Conservation (phyloP, 2,888 invertebrate genomes). For the Patella caerulea region DNA sequence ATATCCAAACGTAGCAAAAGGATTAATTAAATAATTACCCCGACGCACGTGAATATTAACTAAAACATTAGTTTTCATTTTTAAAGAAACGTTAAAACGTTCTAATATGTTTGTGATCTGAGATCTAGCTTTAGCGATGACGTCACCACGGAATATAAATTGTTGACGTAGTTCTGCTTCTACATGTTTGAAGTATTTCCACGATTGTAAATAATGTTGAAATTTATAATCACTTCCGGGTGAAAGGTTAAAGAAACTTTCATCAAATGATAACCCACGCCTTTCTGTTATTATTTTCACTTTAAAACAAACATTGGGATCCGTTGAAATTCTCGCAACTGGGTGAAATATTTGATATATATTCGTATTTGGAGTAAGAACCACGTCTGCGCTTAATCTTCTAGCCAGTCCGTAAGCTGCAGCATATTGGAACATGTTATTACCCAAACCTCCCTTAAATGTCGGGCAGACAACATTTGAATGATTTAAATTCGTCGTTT, state of each 20-base stretch:
- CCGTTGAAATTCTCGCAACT: background rate
- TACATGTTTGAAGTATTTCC: slow-evolving; percentile 15
- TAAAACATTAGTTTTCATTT: background rate
- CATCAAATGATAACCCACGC: slow-evolving; percentile 9
- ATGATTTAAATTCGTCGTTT: too few species aligned
- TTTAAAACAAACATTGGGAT: slow-evolving; percentile 10
- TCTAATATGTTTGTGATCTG: background rate
- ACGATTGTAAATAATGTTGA: slow-evolving; percentile 17
- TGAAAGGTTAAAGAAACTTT: slow-evolving; percentile 4
- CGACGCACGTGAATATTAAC: slow-evolving; percentile 22
- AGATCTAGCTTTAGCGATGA: slow-evolving; percentile 1
- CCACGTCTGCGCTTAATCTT: background rate
- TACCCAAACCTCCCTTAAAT: slow-evolving; percentile 16
- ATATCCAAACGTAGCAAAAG: slow-evolving; percentile 8
- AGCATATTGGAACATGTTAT: slow-evolving; percentile 18
- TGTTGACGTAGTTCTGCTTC: slow-evolving; percentile 13
- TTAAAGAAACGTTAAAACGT: background rate
- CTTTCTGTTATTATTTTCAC: slow-evolving; percentile 5
- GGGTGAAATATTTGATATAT: slow-evolving; percentile 13
- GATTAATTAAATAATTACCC: slow-evolving; percentile 2
- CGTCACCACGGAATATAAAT: slow-evolving; percentile 17
- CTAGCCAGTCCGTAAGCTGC: slow-evolving; percentile 5
- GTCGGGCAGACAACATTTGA: slow-evolving; percentile 8
- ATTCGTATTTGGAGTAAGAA: background rate
- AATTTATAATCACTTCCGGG: background rate